A percentile compares a stretch with the other conserved stretches of the same genome.
phyloP scores from a whole-genome alignment of 2,797 vertebrate genomes.

The Scarus forsteni region DNA sequence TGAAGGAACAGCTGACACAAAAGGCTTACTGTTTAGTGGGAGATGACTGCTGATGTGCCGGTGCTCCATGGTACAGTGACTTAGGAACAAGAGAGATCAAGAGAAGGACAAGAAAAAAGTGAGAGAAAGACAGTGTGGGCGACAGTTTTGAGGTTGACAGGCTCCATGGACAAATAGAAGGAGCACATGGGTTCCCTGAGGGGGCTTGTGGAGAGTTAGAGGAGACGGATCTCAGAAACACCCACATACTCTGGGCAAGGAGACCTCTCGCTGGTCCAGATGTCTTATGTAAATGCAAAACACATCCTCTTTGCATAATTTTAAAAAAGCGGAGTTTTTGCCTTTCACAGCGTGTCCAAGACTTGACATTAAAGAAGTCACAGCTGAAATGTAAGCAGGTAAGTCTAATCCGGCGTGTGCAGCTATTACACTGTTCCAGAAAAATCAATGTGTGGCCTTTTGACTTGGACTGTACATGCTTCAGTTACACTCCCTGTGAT shows the following conservation, averaged over 20 bases:
- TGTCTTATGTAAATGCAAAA: constrained; percentile 71
- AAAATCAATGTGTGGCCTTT: constrained; percentile 64
- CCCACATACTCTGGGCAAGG: constrained; percentile 71
- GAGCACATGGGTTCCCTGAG: constrained; percentile 56
- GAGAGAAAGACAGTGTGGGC: constrained; percentile 26
- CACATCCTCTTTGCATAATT: constrained; percentile 47
- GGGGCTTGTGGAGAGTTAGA: constrained; percentile 50
- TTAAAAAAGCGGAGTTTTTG: constrained; percentile 32
- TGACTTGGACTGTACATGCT: constrained; percentile 47
- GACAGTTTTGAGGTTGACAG: constrained; percentile 58
- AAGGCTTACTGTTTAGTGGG: constrained; percentile 14
- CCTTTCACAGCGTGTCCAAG: background rate
- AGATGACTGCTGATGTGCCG: constrained; percentile 15
- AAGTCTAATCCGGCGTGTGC: constrained; percentile 29
- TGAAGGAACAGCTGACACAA: background rate
- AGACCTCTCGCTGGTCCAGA: constrained; percentile 60
- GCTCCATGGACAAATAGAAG: constrained; percentile 48
- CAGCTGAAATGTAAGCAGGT: constrained; percentile 44
- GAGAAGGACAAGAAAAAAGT: constrained; percentile 26
- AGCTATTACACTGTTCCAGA: constrained; percentile 43
- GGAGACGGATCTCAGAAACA: constrained; percentile 50
- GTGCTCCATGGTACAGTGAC: constrained; percentile 11
- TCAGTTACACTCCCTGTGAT: constrained; percentile 35
- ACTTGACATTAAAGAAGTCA: background rate
- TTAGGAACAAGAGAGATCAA: constrained; percentile 6